Evolutionary conservation across 2,113 vertebrate genomes (phyloP).

Genomic region (Pteropus alecto): DNA sequence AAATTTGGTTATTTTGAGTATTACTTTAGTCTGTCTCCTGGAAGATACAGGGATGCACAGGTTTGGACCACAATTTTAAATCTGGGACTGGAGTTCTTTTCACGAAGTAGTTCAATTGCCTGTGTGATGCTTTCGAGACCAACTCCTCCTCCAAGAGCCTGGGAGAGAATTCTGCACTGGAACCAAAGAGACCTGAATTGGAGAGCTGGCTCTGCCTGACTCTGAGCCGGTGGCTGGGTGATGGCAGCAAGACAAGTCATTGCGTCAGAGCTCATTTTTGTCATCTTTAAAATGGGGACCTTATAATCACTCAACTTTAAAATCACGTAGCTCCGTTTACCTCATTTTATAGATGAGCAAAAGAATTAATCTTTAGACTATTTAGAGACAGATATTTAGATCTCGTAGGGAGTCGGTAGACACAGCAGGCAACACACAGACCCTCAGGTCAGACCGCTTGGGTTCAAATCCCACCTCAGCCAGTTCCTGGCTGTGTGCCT

Average conservation of each 20-base stretch:
- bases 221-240: not conserved
- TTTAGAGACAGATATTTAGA: not conserved
- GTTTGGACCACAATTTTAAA: not conserved
- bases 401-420: not conserved
- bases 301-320: not conserved
- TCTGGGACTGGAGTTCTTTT: not conserved
- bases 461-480: not conserved
- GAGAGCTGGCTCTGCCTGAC: not conserved
- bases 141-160: not conserved
- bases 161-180: not conserved
- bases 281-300: not conserved
- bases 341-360: not conserved
- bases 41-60: not conserved
- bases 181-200: not conserved
- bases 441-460: not conserved
- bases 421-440: fast-evolving
- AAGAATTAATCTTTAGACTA: not conserved
- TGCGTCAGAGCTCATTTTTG: not conserved
- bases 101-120: not conserved
- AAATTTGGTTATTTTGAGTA: not conserved
- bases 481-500: not conserved
- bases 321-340: not conserved
- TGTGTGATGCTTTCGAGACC: not conserved
- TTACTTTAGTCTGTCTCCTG: not conserved
- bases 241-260: not conserved